Percentiles rank a stretch among this genome's conserved stretches.
phyloP scores from a whole-genome alignment of 2,888 invertebrate genomes.

The Glomeris marginata region DNA sequence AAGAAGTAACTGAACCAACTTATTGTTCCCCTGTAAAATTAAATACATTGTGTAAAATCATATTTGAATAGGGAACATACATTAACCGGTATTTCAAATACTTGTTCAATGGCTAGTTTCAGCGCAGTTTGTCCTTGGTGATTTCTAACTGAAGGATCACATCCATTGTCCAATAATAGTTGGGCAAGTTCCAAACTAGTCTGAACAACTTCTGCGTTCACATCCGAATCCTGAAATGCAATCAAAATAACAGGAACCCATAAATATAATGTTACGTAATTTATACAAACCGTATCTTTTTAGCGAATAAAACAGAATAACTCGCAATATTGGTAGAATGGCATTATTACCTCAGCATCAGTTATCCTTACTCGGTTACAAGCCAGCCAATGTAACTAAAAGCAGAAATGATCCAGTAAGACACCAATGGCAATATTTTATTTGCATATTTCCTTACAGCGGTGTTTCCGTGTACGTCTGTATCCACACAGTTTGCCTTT shows the following conservation, averaged over 20 bases:
- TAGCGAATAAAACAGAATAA: neutral
- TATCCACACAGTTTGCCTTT: slow-evolving; percentile 29
- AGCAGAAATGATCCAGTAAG: slow-evolving; percentile 3
- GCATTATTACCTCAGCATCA: slow-evolving; percentile 9
- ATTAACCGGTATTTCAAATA: neutral
- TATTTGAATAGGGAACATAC: neutral
- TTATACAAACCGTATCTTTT: neutral
- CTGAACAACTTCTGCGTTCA: slow-evolving; percentile 20
- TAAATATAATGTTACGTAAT: neutral
- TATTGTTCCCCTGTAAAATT: slow-evolving; percentile 22
- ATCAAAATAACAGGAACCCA: neutral
- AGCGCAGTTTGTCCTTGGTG: slow-evolving; percentile 28
- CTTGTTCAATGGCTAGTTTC: slow-evolving; percentile 26
- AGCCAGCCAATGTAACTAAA: slow-evolving; percentile 19
- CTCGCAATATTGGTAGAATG: neutral
- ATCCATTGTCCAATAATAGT: slow-evolving; percentile 27
- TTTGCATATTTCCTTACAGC: slow-evolving; percentile 25
- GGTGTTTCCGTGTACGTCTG: slow-evolving; percentile 30
- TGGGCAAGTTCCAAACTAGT: slow-evolving; percentile 26
- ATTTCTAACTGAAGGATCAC: slow-evolving; percentile 26
- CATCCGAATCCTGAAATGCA: slow-evolving; percentile 14
- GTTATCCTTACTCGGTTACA: slow-evolving; percentile 9
- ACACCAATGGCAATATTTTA: slow-evolving; percentile 1
- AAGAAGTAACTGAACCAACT: slow-evolving; percentile 27
- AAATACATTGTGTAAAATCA: neutral